Percentiles rank a stretch among this genome's conserved stretches.
Evolutionary conservation across 2,888 invertebrate genomes (phyloP).

Genomic region (Beris chalybata): DNA sequence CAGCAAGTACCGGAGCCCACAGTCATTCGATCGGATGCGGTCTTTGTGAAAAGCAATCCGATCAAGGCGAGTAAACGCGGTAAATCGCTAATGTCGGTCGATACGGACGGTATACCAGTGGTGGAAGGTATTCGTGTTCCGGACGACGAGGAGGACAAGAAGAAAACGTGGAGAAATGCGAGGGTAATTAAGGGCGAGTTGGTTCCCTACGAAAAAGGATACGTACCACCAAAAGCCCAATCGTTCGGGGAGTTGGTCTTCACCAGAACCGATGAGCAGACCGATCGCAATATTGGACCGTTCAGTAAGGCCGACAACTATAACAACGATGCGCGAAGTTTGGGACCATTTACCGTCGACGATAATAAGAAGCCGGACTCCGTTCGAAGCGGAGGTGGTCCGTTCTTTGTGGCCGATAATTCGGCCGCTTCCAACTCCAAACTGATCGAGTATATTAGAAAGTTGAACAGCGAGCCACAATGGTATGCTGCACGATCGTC

Average conservation of each 20-base stretch:
- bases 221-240: constrained; percentile 64
- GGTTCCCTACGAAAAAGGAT: constrained; percentile 72
- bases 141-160: constrained; percentile 78
- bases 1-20: constrained; percentile 70
- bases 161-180: constrained; percentile 83
- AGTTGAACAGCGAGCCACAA: constrained; percentile 62
- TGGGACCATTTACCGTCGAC: constrained; percentile 64
- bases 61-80: constrained; percentile 59
- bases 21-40: constrained; percentile 66
- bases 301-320: constrained; percentile 66
- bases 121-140: constrained; percentile 82
- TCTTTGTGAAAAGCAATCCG: constrained; percentile 60
- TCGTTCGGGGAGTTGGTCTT: constrained; percentile 38
- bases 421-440: constrained; percentile 62
- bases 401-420: constrained; percentile 67
- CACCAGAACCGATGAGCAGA: constrained; percentile 4
- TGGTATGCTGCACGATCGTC: constrained; percentile 47
- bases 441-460: constrained; percentile 67
- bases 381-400: constrained; percentile 60
- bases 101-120: constrained; percentile 74
- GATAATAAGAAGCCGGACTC: constrained; percentile 56
- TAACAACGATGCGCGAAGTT: constrained; percentile 50
- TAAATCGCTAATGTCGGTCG: constrained; percentile 66
- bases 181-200: constrained; percentile 83
- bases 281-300: constrained; percentile 56